Evolutionary conservation across 2,113 vertebrate species (phyloP).

Genomic region (Platanista minor): DNA sequence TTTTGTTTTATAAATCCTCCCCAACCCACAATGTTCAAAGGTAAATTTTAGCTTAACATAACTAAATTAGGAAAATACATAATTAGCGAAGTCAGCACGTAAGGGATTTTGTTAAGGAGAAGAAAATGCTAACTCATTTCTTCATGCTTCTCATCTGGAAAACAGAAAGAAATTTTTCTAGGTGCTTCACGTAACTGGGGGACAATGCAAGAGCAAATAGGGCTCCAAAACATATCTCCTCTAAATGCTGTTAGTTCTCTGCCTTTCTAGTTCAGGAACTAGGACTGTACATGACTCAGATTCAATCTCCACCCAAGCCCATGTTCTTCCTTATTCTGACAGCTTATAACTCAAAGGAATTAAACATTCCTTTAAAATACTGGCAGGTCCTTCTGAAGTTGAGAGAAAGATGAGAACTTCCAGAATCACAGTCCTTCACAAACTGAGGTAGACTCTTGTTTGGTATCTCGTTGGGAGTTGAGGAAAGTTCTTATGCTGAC

Average conservation of each 20-base stretch:
- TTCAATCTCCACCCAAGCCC: accelerated
- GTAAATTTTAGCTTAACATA: neutral
- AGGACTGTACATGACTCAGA: neutral
- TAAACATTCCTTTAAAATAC: neutral
- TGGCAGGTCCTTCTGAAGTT: neutral
- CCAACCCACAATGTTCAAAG: neutral
- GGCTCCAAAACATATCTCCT: neutral
- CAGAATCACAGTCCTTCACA: neutral
- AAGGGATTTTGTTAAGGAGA: neutral
- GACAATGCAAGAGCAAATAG: neutral
- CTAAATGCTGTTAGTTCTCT: neutral
- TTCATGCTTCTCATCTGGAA: neutral
- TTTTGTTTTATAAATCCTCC: neutral
- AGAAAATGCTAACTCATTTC: neutral
- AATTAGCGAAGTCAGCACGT: neutral
- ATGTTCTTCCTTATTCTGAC: neutral
- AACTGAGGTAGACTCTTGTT: neutral
- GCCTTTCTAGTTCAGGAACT: neutral
- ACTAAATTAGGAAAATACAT: neutral
- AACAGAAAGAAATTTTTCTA: neutral
- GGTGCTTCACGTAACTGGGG: neutral
- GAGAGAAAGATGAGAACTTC: neutral
- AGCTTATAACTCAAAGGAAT: neutral
- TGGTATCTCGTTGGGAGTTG: neutral
- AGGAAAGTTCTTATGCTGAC: neutral